Evolutionary conservation across 2,113 vertebrate species (phyloP), one percentile per base, ranked within the genome.

Genomic region (Athene cunicularia): DNA sequence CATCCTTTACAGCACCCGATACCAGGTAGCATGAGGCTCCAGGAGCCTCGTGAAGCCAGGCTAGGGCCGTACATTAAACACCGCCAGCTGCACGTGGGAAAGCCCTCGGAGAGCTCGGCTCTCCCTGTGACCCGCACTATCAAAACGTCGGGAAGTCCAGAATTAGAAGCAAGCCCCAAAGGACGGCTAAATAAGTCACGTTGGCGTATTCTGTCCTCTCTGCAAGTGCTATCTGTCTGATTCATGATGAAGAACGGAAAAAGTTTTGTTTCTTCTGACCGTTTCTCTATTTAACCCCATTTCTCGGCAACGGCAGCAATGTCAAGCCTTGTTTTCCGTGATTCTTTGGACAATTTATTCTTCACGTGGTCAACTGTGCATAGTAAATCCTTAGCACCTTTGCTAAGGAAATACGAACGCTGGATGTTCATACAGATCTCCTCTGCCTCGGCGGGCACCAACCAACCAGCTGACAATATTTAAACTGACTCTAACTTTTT

Each of bases 181-280:
- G 80, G 32, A 33, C 21, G 22, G 33, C 1, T 33, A 49, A 15
- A 2, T 1, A 8, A 60, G 26, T 6, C 27, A 21, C 4, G 0
- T 0, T 2, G 21, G 11, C 1, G n/a, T 3, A 4, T 8, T 35
- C 27, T 3, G 63, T 63, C 59, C 75, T 9, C 74, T 11, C 53
- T 5, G 53, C 35, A 7, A 86, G 53, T 0, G 2, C 21, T 6
- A 5, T 26, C 63, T 12, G 24, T 14, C 63, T 2, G 35, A 43
- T 2, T 41, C 32, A 24, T 2, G 1, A 1, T 0, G 37, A 12
- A 22, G 50, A 70, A 62, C 0, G 27, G 49, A 4, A 4, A 26
- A 77, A 76, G 87, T 77, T 83, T 4, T 24, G 49, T 6, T 80
- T 60, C 47, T 33, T 19, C 56, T 1, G 0, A 53, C 37, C 4